phyloP scores from a whole-genome alignment of 2,797 vertebrate species.

The Epinephelus coioides region DNA sequence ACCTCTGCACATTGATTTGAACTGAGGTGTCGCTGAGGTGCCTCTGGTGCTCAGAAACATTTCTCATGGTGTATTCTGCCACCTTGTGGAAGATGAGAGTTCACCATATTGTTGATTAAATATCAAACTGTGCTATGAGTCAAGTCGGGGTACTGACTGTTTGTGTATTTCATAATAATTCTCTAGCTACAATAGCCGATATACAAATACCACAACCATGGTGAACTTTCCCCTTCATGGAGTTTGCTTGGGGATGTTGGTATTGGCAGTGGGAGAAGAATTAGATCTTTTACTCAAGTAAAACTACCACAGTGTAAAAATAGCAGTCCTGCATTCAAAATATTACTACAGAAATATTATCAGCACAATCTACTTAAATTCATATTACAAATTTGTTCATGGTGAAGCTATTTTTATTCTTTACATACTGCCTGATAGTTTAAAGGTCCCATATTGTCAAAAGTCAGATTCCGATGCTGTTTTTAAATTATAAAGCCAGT shows the following conservation, averaged over 20 bases:
- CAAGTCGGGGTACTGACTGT: too few species aligned
- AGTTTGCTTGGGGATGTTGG: background rate
- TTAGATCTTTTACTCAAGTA: background rate
- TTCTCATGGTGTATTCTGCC: slow-evolving; percentile 79
- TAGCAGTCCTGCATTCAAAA: background rate
- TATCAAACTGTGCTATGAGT: too few species aligned
- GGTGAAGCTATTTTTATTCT: too few species aligned
- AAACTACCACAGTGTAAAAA: background rate
- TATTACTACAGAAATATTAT: too few species aligned
- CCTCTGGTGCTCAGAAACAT: background rate
- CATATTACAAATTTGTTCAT: too few species aligned
- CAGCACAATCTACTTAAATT: too few species aligned
- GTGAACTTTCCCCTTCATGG: background rate
- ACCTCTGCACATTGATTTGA: background rate
- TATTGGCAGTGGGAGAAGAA: background rate
- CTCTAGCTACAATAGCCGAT: background rate
- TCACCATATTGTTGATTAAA: background rate
- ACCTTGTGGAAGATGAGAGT: slow-evolving; percentile 76
- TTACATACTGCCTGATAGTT: too few species aligned
- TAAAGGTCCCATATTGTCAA: too few species aligned
- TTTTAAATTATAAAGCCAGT: too few species aligned
- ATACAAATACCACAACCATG: background rate
- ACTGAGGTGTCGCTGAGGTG: background rate
- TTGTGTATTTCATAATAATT: background rate
- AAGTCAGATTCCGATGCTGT: too few species aligned